Base-by-base conservation (phyloP, 2,797 vertebrate genomes). In the Astyanax mexicanus region DNA sequence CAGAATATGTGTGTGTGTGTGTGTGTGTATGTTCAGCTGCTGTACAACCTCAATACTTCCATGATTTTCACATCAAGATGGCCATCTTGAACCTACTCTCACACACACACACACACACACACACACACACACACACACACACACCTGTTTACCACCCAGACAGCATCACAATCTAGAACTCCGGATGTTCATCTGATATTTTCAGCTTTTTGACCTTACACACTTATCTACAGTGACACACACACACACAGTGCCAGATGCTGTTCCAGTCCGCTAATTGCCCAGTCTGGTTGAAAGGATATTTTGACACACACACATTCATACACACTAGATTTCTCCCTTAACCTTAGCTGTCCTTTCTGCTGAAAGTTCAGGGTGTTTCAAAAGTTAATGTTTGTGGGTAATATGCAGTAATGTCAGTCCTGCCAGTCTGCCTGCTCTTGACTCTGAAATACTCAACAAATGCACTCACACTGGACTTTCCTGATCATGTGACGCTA, bases 1-100 rank as follows among this genome's bases (percentile, higher is more conserved):
- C 12, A 5, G 65, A 76, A 45, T 45, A 25, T 73, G 49, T 64
- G 29, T 64, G 55, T 35, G 38, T 73, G 64, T 35, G 29, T 6
- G 19, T 73, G 49, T 47, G 27, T 73, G 40, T 57, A 29, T 69
- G 68, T 70, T 40, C 67, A 70, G 75, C 23, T 77, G 67, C 57
- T 51, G 47, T 49, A 52, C 45, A 61, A 58, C 52, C 40, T 71
- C 17, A 49, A 69, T 58, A 49, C 37, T n/a, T 73, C 70, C 52
- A 23, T 23, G 5, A n/a, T n/a, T n/a, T n/a, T n/a, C n/a, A n/a
- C n/a, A n/a, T n/a, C n/a, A n/a, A n/a, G n/a, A n/a, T n/a, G n/a
- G n/a, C n/a, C n/a, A n/a, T n/a, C n/a, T n/a, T n/a, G n/a, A n/a
- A n/a, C n/a, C n/a, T n/a, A n/a, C n/a, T n/a, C n/a, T n/a, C n/a